These are phyloP conservation scores for Aphodius sticticus DNA, from an alignment of 2,888 invertebrate species.

Conservation along the genomic window DNA sequence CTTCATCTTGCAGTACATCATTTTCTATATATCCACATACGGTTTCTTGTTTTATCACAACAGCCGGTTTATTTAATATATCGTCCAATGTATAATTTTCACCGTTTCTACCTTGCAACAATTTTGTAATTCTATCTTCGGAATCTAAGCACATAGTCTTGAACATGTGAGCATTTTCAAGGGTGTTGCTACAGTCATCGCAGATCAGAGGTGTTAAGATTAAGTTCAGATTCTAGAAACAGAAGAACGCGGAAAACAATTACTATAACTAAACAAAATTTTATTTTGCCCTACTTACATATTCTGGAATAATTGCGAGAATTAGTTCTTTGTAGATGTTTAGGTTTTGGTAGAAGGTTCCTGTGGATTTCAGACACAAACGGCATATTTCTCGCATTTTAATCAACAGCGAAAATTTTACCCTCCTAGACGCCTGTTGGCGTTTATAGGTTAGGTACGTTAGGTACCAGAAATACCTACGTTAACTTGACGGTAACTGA, in stretches of 20 bases:
- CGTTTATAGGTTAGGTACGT: constrained; percentile 9
- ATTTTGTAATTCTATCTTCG: not conserved
- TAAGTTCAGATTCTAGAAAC: not conserved
- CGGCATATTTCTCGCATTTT: not conserved
- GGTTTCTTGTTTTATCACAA: not conserved
- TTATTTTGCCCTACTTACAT: not conserved
- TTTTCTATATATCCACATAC: not conserved
- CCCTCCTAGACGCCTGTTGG: not conserved
- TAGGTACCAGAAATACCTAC: too few relatives aligned
- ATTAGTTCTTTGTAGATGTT: not conserved
- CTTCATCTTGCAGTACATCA: not conserved
- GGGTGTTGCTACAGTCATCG: not conserved
- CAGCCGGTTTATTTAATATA: not conserved
- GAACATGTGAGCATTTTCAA: not conserved
- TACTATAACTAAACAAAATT: too few relatives aligned
- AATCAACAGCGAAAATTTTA: not conserved
- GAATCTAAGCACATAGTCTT: not conserved
- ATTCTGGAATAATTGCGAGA: not conserved
- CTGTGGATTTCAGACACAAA: not conserved
- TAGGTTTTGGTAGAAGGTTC: not conserved
- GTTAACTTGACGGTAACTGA: too few relatives aligned
- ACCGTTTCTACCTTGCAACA: not conserved
- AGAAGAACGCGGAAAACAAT: not conserved
- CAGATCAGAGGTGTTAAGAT: not conserved
- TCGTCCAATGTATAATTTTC: not conserved